Base-by-base conservation (phyloP, 2,888 invertebrate species). In the Tenthredo distinguenda region DNA sequence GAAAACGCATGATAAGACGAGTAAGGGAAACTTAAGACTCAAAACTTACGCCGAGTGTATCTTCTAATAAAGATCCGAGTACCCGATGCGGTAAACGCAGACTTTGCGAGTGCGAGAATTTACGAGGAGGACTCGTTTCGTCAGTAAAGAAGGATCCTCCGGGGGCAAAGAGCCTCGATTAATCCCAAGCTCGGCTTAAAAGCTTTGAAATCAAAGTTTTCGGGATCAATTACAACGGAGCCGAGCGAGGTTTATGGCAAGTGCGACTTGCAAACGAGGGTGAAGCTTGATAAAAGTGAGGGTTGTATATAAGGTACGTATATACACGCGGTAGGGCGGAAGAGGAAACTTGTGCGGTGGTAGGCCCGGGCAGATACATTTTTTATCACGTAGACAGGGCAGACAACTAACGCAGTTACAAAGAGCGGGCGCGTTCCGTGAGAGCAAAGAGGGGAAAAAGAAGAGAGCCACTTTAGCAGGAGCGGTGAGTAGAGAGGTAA, bases 161-260 rank as follows among this genome's bases (percentile, higher is more conserved):
- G 26, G 81, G 58, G 12, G 81, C 40, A 62, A 40, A 81, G 26
- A 81, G 34, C 58, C 62, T 81, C 62, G 81, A 81, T 26, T 81
- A 81, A 81, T 81, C 62, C 21, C 37, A 50, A 83, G 71, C 83
- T 65, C 10, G 21, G 83, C 83, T 47, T 83, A 68, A 83, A 83
- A 68, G 83, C 68, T 83, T 68, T 83, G 83, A 68, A 83, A 83
- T 83, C 43, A 83, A 83, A 83, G 83, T 83, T 83, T 83, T 83
- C 31, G 68, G 68, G 68, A 83, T 71, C 68, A 83, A 65, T 83
- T 83, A 83, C 68, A 68, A 81, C 40, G 15, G 21, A 10, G 81
- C 37, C 37, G 81, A 62, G 81, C 21, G 81, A 40, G 81, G 31
- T 58, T 81, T 81, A 31, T 34, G 34, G 31, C 62, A 34, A 83